Conservation (phyloP, 2,888 invertebrate species). For the Standfussiana lucernea region DNA sequence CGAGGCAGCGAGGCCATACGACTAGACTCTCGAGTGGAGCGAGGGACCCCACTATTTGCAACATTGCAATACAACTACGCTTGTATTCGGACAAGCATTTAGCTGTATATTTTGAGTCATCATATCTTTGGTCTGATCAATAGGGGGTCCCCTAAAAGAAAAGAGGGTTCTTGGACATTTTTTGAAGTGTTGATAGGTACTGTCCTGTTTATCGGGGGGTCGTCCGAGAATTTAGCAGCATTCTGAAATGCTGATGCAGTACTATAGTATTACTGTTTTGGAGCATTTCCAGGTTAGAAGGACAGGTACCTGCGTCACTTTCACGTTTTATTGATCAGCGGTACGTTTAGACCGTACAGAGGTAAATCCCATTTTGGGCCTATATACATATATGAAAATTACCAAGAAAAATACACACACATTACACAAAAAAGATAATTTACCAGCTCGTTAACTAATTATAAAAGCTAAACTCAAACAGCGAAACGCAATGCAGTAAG, state of each 20-base stretch:
- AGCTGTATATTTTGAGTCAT: neutral
- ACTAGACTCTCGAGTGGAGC: conserved; percentile 66
- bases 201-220: neutral
- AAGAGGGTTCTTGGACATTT: no score
- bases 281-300: neutral
- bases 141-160: no score
- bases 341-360: neutral
- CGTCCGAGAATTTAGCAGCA: neutral
- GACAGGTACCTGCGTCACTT: neutral
- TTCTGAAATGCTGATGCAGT: neutral
- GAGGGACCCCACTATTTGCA: conserved; percentile 64
- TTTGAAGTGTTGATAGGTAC: neutral
- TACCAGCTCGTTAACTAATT: neutral
- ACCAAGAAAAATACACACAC: no score
- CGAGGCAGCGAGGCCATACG: conserved; percentile 74
- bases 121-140: neutral
- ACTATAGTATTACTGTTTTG: neutral
- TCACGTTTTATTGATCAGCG: neutral
- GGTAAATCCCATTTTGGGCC: neutral
- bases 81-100: neutral
- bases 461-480: neutral
- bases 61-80: conserved; percentile 43
- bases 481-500: neutral
- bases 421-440: neutral
- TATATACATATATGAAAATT: neutral